Evolutionary conservation across 2,113 vertebrate genomes (phyloP), one percentile per base, ranked within the genome.

Genomic region (Microcebus griseorufus): DNA sequence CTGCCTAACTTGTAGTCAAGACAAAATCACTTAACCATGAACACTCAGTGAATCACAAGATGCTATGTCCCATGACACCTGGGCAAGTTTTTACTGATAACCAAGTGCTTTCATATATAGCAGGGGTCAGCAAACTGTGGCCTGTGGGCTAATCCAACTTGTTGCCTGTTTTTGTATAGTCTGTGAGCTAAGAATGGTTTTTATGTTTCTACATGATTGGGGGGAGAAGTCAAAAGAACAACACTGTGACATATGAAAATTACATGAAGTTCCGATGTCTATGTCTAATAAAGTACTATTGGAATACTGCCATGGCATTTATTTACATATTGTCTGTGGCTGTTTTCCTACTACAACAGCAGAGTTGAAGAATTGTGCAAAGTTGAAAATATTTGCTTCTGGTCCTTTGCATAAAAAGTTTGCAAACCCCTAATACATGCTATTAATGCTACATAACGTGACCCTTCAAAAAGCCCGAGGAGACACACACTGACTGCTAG

Each of bases 261-360:
- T 37, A 70, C 4, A 39, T 4, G 0, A 60, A 12, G 39, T n/a
- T 70, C 81, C 34, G 1, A 48, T 45, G 75, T 78, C 75, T 10
- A 7, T 5, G n/a, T 67, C 37, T 37, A 22, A 18, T 7, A 23
- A 53, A 5, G 29, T 8, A 6, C 32, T 16, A 39, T 0, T 16
- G 34, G 73, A 29, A 42, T 60, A 55, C 6, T 37, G 22, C 34
- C 78, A 67, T 12, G 2, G 3, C 13, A 27, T 6, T 29, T 34
- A 34, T 9, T n/a, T 37, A 23, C 45, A 1, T 1, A 2, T 1
- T 34, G 1, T 62, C 53, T 65, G 3, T 3, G 45, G 86, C 17
- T 22, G 42, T 9, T 58, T 69, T 0, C 27, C 29, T 29, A 4
- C 14, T 2, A 0, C 6, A 42, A 32, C 10, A 18, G 87, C 78